These are phyloP conservation scores for Drosophila busckii DNA, from an alignment of 1,140 invertebrate genomes.

Conservation along the genomic window DNA sequence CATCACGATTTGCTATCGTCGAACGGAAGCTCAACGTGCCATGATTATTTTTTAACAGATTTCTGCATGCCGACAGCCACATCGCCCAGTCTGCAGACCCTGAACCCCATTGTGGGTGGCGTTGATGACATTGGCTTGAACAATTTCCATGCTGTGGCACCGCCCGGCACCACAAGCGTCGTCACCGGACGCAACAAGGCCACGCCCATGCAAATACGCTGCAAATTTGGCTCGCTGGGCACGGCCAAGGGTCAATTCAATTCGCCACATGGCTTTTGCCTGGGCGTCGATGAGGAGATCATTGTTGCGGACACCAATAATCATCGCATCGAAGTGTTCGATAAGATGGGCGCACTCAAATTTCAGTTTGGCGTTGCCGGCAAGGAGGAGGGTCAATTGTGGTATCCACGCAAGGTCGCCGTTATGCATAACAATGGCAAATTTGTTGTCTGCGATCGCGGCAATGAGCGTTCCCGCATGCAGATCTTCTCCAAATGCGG, in stretches of 20 bases:
- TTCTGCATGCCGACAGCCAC: slow-evolving; percentile 82
- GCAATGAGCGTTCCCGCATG: slow-evolving; percentile 96
- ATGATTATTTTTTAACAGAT: slow-evolving; percentile 79
- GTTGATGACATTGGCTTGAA: slow-evolving; percentile 63
- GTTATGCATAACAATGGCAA: slow-evolving; percentile 92
- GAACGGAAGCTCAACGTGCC: slow-evolving; percentile 80
- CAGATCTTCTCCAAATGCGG: slow-evolving; percentile 95
- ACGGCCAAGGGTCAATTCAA: slow-evolving; percentile 95
- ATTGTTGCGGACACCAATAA: slow-evolving; percentile 98
- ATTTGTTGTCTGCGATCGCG: slow-evolving; percentile 97
- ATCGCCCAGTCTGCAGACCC: slow-evolving; percentile 82
- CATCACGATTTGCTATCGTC: slow-evolving; percentile 75
- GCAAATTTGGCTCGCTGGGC: slow-evolving; percentile 96
- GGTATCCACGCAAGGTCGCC: slow-evolving; percentile 97
- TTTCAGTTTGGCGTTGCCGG: slow-evolving; percentile 94
- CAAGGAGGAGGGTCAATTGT: slow-evolving; percentile 96
- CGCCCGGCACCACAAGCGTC: slow-evolving; percentile 57
- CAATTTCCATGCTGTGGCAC: slow-evolving; percentile 72
- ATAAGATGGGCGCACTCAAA: slow-evolving; percentile 92
- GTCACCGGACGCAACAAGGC: slow-evolving; percentile 84
- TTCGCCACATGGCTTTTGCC: slow-evolving; percentile 97
- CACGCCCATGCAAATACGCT: slow-evolving; percentile 91
- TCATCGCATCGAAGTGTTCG: slow-evolving; percentile 95
- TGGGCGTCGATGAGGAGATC: slow-evolving; percentile 95
- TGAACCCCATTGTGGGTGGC: slow-evolving; percentile 59